Evolutionary conservation across 2,113 vertebrate species (phyloP), one percentile per base, ranked within the genome.

Genomic region (Saguinus midas): DNA sequence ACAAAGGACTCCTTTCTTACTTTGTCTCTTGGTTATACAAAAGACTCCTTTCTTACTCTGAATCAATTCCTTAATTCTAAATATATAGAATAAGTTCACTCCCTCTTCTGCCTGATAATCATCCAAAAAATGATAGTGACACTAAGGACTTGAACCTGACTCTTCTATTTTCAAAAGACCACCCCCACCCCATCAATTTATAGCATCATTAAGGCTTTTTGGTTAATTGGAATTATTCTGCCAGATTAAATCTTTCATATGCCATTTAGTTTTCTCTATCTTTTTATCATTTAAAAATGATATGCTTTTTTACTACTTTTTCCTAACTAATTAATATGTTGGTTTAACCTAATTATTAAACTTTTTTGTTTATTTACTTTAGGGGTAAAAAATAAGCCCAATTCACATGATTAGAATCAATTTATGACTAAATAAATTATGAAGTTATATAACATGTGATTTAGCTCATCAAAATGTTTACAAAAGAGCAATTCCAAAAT

Each of bases 401-500:
- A 64, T 29, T 64, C 14, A 58, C 17, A 89, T 45, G 79, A 37
- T 90, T 84, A 80, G 35, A 83, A 64, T 14, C 17, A 79, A 79
- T 82, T 94, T 79, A 79, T 61, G 73, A 80, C 14, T 50, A 50
- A 29, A 75, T 40, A 91, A 79, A 35, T 50, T 79, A 76, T 45
- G 43, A 45, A 50, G 73, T 50, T 66, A 86, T 40, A 16, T 27
- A 58, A 55, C 6, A 29, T 85, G 37, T 95, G 27, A 86, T 84
- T 92, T 85, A 87, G 35, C 35, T n/a, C 32, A 86, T 94, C 35
- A 90, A 55, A 88, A 79, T 81, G 48, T 81, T 35, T 61, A 64
- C 29, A 27, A 94, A 93, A 87, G 9, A 87, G 32, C 8, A 88
- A 94, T 84, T 95, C 17, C 58, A 93, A 93, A 92, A 82, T 50